Evolutionary conservation across 2,888 invertebrate species (phyloP), one percentile per base, ranked within the genome.

Genomic region (Tetropium fuscum): DNA sequence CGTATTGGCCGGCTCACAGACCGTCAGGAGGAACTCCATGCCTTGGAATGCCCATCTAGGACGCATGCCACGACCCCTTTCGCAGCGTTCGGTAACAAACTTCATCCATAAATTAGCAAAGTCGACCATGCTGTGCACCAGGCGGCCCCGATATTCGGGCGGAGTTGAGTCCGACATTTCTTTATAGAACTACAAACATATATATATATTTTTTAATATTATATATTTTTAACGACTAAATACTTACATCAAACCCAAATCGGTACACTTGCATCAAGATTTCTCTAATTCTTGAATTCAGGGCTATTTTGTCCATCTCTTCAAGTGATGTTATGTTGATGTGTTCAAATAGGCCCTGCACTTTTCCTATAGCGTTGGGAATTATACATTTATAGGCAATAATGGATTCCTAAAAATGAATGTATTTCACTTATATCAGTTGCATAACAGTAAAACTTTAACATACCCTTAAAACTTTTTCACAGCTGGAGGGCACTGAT

Each of bases 41-140:
- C 96, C 95, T 77, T 94, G 94, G 75, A 89, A 89, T 2, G 95
- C 95, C 95, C 95, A 96, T 75, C 95, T 85, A 0, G 94, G 94
- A 15, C 93, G 81, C 68, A 91, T 84, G 0, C 94, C 94, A 3
- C 93, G 84, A 3, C 77, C 77, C 0, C 91, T 82, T 75, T 96
- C 95, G 78, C 95, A 97, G 10, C 92, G 86, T 73, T 90, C 89
- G 65, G 88, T 87, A 1, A 94, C 95, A 80, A 96, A 97, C 56
- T 86, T 85, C 93, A 96, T 95, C 97, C 97, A 97, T 77, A 92
- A 87, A 70, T 87, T 86, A 6, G 92, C 91, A 78, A 93, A 92
- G 27, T 84, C 81, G 3, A 91, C 86, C 71, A 92, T 84, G 57
- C 87, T 86, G 22, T 84, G 74, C 0, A 88, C 86, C 20, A 91